Base-by-base conservation (phyloP, 2,113 vertebrate species). In the Rostratula benghalensis region DNA sequence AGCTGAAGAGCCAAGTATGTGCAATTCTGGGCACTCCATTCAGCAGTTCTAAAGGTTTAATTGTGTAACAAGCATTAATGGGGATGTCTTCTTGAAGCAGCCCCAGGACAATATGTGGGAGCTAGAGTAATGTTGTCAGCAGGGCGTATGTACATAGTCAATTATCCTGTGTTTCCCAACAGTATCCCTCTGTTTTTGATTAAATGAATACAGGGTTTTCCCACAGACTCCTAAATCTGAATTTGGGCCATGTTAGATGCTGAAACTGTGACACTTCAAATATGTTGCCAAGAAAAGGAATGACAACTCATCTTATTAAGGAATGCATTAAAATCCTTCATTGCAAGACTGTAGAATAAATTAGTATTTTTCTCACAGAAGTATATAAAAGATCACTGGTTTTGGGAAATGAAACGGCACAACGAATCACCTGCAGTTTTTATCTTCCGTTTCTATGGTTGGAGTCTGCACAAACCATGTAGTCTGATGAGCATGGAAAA, bases 221-320 rank as follows among this genome's bases (percentile, higher is more conserved):
- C 71, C 79, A 86, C 1, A 3, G 54, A 48, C 68, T 93, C 35
- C 68, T 86, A 67, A 88, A 63, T 92, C 54, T 92, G 80, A 92
- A 87, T 82, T 89, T 78, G 68, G 69, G 45, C 69, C 64, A 87
- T 77, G 61, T 89, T 96, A 90, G 80, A 64, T 93, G 35, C 35
- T 92, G 46, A 81, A n/a, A 81, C 56, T 93, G 39, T 90, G 76
- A 73, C 60, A 43, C 43, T 94, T 37, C 4, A 71, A 43, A 57
- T 83, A 56, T 19, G 41, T 61, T 92, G 57, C 39, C 73, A 79
- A 79, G 48, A 60, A 92, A 75, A 75, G 35, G 22, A 81, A 28
- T 37, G 37, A 83, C 33, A 93, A 65, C 31, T 78, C 45, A 28
- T 61, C 50, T 27, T 67, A 46, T 54, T 51, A 84, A 95, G 51